phyloP scores from a whole-genome alignment of 1,140 invertebrate genomes.

The Physella acuta region DNA sequence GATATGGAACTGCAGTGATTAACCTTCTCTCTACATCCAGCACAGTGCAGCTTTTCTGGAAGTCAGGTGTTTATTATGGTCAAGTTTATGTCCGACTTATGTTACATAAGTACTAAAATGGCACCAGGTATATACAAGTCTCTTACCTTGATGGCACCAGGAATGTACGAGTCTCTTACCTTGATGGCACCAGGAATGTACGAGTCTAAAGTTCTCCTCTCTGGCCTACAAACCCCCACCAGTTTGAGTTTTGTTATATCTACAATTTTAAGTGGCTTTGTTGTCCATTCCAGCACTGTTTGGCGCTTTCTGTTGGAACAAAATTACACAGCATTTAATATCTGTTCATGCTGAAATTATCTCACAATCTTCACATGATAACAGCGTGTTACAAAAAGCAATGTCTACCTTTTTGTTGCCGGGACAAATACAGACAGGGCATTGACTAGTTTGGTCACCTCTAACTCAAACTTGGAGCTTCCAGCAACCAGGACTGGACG shows the following conservation, averaged over 20 bases:
- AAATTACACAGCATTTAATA: neutral
- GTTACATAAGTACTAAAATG: neutral
- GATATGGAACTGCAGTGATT: slow-evolving; percentile 37
- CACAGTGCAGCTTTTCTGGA: slow-evolving; percentile 30
- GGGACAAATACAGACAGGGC: slow-evolving; percentile 47
- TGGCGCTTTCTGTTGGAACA: slow-evolving; percentile 29
- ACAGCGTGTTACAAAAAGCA: no score
- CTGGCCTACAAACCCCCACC: slow-evolving; percentile 43
- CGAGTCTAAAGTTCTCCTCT: slow-evolving; percentile 39
- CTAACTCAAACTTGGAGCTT: slow-evolving; percentile 32
- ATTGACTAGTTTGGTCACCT: slow-evolving; percentile 40
- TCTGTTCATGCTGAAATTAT: no score
- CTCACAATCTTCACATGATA: neutral
- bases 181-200: slow-evolving; percentile 40
- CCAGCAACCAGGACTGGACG: slow-evolving; percentile 47
- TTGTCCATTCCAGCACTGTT: slow-evolving; percentile 36
- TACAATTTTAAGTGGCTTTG: slow-evolving; percentile 34
- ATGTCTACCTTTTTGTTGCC: slow-evolving; percentile 40
- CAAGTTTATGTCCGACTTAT: neutral
- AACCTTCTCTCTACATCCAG: slow-evolving; percentile 42
- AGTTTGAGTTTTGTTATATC: slow-evolving; percentile 40
- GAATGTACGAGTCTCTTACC: no score
- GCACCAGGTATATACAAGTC: no score
- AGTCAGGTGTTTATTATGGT: neutral
- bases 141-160: no score